phyloP scores from a whole-genome alignment of 2,113 vertebrate species.

The Equus przewalskii region DNA sequence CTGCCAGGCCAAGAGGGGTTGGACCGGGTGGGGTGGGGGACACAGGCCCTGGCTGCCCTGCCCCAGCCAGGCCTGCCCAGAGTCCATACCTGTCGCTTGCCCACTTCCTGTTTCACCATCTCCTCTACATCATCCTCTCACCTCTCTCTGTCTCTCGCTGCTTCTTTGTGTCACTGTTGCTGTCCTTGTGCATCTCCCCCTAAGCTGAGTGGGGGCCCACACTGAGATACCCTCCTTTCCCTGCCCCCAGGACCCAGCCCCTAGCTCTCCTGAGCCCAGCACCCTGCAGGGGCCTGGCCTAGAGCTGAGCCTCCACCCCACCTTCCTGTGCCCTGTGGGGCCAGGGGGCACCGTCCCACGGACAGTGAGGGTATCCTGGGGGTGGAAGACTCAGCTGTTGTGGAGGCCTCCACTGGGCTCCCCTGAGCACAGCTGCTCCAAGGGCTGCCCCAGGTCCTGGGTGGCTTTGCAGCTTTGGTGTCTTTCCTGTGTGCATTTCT shows the following conservation, averaged over 20 bases:
- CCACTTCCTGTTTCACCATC: not conserved
- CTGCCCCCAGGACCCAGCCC: not conserved
- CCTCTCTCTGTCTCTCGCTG: conserved; percentile 67
- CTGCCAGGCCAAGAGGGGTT: conserved; percentile 31
- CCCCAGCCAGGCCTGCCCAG: not conserved
- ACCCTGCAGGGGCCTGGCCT: not conserved
- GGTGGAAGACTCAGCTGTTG: not conserved
- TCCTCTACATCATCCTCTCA: not conserved
- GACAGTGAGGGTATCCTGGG: not conserved
- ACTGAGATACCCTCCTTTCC: not conserved
- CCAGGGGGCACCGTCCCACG: accelerated
- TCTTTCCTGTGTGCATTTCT: conserved; percentile 27
- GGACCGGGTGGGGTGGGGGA: not conserved
- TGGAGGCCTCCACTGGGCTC: not conserved
- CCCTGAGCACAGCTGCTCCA: not conserved
- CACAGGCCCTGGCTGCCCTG: not conserved
- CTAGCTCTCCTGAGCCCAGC: not conserved
- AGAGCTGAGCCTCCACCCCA: not conserved
- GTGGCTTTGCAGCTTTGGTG: conserved; percentile 62
- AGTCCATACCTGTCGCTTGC: not conserved
- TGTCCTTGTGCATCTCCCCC: not conserved
- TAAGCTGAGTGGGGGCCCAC: not conserved
- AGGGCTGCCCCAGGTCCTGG: not conserved
- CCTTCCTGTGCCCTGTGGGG: not conserved
- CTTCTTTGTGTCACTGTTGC: conserved; percentile 36